phyloP scores from a whole-genome alignment of 2,888 invertebrate genomes.

The Monoplex corrugatus region DNA sequence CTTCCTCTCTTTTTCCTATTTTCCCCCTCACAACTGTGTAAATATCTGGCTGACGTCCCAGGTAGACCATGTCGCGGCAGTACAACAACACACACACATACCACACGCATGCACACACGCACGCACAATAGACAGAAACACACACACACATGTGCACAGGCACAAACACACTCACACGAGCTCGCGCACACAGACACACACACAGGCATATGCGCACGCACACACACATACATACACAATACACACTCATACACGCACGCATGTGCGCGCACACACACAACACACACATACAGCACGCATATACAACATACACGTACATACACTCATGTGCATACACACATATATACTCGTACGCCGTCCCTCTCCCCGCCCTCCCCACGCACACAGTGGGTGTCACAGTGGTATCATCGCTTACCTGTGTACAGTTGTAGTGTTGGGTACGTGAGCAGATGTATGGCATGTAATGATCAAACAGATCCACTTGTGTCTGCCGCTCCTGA shows the following conservation, averaged over 20 bases:
- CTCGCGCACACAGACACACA: background rate
- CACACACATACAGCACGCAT: too few species aligned
- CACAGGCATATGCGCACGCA: background rate
- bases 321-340: too few species aligned
- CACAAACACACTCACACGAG: background rate
- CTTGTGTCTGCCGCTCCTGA: background rate
- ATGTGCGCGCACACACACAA: too few species aligned
- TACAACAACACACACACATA: too few species aligned
- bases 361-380: too few species aligned
- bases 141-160: background rate
- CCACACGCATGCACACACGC: too few species aligned
- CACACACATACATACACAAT: background rate
- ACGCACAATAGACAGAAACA: too few species aligned
- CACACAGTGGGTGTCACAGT: too few species aligned
- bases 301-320: too few species aligned
- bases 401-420: background rate
- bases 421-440: background rate
- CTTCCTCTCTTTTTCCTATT: background rate
- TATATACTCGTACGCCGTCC: too few species aligned
- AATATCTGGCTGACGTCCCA: background rate
- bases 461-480: constrained; percentile 21
- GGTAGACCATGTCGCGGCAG: too few species aligned
- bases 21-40: background rate
- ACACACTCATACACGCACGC: too few species aligned
- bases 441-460: background rate